phyloP scores from a whole-genome alignment of 2,113 vertebrate genomes.

The Phalacrocorax brasilianus region DNA sequence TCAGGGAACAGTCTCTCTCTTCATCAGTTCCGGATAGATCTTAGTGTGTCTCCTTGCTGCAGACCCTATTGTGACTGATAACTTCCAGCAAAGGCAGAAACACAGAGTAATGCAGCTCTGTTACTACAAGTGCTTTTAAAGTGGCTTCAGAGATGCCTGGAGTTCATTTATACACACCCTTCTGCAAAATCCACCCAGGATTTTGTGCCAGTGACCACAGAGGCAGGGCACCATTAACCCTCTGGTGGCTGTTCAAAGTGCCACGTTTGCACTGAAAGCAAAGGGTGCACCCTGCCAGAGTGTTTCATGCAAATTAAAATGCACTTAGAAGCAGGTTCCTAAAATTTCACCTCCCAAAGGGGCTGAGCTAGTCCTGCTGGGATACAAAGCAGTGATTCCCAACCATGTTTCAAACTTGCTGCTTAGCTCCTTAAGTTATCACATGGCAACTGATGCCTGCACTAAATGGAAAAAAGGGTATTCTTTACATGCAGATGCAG shows the following conservation, averaged over 20 bases:
- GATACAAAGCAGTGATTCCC: background rate
- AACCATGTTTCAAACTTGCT: background rate
- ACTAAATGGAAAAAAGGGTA: background rate
- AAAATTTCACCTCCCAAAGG: background rate
- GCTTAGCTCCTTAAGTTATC: constrained; percentile 10
- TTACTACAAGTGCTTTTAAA: background rate
- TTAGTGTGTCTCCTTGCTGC: background rate
- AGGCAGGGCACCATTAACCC: background rate
- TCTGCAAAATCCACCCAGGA: background rate
- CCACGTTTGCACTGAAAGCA: background rate
- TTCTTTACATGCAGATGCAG: background rate
- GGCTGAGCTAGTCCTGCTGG: background rate
- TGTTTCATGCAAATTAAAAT: background rate
- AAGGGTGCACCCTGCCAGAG: background rate
- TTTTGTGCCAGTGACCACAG: background rate
- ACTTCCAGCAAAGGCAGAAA: background rate
- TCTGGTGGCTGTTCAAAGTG: background rate
- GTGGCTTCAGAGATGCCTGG: background rate
- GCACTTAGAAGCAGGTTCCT: background rate
- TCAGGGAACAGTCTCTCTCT: background rate
- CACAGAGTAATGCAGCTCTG: background rate
- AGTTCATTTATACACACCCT: background rate
- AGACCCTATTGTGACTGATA: background rate
- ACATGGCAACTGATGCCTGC: background rate
- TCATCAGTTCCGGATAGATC: background rate